These are phyloP conservation scores for Pegoplata infirma DNA, from an alignment of 2,888 invertebrate genomes.

Conservation along the genomic window DNA sequence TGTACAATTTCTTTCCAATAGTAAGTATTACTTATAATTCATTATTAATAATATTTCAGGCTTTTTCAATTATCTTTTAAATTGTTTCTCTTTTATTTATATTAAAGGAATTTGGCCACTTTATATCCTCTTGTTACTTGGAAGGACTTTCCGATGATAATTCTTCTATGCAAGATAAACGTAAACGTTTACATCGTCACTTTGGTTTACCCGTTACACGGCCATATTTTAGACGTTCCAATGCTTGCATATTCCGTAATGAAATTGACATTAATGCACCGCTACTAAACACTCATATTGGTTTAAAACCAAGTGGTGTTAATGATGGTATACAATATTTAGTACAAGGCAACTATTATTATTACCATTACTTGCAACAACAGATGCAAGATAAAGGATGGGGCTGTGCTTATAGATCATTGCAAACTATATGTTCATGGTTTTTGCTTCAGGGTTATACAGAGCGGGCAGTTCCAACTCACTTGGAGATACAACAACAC, in stretches of 20 bases:
- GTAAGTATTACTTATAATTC: too few relatives aligned
- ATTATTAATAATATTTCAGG: background rate
- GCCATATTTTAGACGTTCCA: constrained; percentile 88
- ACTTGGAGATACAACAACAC: constrained; percentile 93
- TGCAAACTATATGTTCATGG: constrained; percentile 98
- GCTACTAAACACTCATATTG: constrained; percentile 87
- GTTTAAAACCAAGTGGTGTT: constrained; percentile 75
- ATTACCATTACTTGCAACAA: constrained; percentile 98
- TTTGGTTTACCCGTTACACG: constrained; percentile 83
- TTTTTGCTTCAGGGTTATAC: constrained; percentile 93
- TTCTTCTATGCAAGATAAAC: constrained; percentile 81
- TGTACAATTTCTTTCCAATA: constrained; percentile 83
- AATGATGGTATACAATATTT: constrained; percentile 80
- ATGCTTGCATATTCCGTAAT: constrained; percentile 81
- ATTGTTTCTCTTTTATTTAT: background rate
- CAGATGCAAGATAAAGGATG: constrained; percentile 97
- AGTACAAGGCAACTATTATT: constrained; percentile 92
- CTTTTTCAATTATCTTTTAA: background rate
- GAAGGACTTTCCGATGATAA: constrained; percentile 83
- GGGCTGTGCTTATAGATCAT: constrained; percentile 99
- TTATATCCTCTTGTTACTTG: constrained; percentile 86
- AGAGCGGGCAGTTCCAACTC: constrained; percentile 86
- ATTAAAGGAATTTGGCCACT: constrained; percentile 83
- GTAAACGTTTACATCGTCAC: constrained; percentile 85
- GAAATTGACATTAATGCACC: constrained; percentile 78